Evolutionary conservation across 2,113 vertebrate species (phyloP).

Genomic region (Catagonus wagneri): DNA sequence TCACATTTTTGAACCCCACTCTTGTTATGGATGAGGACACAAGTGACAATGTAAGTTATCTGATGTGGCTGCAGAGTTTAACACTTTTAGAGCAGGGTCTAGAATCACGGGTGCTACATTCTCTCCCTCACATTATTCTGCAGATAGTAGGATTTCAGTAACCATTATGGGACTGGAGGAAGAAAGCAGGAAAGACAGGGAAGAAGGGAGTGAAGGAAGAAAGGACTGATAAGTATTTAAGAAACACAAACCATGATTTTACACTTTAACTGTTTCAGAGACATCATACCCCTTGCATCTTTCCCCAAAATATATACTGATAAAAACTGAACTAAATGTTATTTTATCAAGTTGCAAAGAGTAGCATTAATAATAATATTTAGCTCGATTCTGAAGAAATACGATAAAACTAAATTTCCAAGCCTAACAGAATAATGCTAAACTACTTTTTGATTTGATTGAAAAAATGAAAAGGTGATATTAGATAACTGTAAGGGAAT

Average conservation of each 20-base stretch:
- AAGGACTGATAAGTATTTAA: not conserved
- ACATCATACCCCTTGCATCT: not conserved
- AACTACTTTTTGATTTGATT: not conserved
- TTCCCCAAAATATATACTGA: not conserved
- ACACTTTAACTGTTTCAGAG: not conserved
- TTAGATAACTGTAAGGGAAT: not conserved
- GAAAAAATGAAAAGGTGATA: not conserved
- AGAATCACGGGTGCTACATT: not conserved
- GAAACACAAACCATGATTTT: not conserved
- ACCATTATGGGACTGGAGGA: not conserved
- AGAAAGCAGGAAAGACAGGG: not conserved
- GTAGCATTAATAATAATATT: not conserved
- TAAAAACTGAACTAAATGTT: not conserved
- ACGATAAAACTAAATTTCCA: conserved; percentile 38
- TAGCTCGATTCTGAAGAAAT: not conserved
- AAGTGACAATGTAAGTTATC: not conserved
- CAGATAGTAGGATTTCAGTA: not conserved
- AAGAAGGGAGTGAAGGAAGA: not conserved
- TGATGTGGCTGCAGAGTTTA: not conserved
- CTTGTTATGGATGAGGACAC: not conserved
- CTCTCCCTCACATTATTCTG: not conserved
- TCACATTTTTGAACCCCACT: not conserved
- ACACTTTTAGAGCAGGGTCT: not conserved
- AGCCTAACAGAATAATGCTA: not conserved
- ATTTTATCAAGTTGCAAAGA: not conserved